Evolutionary conservation across 1,140 invertebrate species (phyloP).

Genomic region (Trichonephila clavata): DNA sequence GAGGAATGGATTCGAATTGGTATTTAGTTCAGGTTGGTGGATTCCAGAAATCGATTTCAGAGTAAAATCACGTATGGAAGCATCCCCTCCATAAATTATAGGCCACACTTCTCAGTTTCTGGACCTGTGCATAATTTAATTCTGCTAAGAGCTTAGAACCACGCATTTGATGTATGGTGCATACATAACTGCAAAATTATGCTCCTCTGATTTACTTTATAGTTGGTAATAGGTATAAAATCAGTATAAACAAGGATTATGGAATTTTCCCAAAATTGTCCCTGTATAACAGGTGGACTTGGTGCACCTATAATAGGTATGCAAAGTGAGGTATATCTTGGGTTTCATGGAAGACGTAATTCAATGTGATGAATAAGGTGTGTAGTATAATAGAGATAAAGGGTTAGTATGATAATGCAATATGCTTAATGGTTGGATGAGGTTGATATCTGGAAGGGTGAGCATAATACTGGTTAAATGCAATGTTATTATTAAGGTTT

Average conservation of each 20-base stretch:
- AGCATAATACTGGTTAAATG: too few relatives aligned
- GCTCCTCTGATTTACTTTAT: neutral
- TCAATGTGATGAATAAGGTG: neutral
- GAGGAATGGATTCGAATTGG: slow-evolving; percentile 5
- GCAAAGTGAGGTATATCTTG: neutral
- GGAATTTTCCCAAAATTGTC: neutral
- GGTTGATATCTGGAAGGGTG: too few relatives aligned
- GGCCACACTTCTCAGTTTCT: neutral
- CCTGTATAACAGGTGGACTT: neutral
- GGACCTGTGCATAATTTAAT: slow-evolving; percentile 39
- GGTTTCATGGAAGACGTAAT: neutral
- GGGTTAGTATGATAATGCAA: too few relatives aligned
- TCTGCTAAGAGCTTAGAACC: neutral
- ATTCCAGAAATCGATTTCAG: neutral
- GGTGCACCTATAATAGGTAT: neutral
- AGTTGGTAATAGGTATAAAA: neutral
- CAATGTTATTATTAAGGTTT: too few relatives aligned
- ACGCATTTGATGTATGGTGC: neutral
- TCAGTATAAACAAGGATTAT: neutral
- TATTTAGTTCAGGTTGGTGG: slow-evolving; percentile 2
- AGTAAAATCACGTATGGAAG: neutral
- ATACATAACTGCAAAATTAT: slow-evolving; percentile 17
- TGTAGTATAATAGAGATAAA: neutral
- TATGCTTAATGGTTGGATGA: too few relatives aligned
- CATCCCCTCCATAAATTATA: neutral